Evolutionary conservation across 2,888 invertebrate genomes (phyloP).

Genomic region (Latrodectus hesperus): DNA sequence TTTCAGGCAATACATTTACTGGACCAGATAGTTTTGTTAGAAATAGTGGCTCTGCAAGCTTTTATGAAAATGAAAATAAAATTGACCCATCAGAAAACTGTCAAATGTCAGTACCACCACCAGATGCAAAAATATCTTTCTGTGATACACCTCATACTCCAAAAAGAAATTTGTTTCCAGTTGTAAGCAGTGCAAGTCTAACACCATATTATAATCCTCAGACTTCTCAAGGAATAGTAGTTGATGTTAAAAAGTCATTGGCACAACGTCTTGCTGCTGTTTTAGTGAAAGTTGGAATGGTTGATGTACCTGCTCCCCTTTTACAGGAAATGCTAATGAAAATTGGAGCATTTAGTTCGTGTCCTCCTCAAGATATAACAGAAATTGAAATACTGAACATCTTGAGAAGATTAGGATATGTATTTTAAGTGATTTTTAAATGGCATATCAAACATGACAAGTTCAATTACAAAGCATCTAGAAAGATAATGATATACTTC

Average conservation of each 20-base stretch:
- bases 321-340: conserved; percentile 65
- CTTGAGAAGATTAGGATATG: conserved; percentile 41
- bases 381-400: conserved; percentile 52
- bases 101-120: conserved; percentile 33
- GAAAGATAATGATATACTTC: too few species aligned
- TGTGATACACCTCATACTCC: conserved; percentile 35
- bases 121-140: conserved; percentile 55
- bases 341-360: conserved; percentile 61
- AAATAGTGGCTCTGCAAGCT: too few species aligned
- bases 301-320: conserved; percentile 56
- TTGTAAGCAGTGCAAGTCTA: conserved; percentile 10
- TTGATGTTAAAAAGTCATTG: conserved; percentile 43
- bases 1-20: too few species aligned
- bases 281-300: conserved; percentile 63
- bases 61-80: too few species aligned
- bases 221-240: conserved; percentile 3
- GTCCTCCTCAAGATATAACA: conserved; percentile 53
- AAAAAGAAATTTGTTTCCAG: conserved; percentile 51
- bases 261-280: conserved; percentile 64
- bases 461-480: too few species aligned
- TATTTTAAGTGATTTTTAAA: neutral
- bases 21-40: too few species aligned
- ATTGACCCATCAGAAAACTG: too few species aligned
- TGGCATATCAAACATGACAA: too few species aligned
- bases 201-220: neutral